Percentiles rank a stretch among this genome's conserved stretches.
Conservation (phyloP, 1,140 invertebrate species). For the Varroa destructor region DNA sequence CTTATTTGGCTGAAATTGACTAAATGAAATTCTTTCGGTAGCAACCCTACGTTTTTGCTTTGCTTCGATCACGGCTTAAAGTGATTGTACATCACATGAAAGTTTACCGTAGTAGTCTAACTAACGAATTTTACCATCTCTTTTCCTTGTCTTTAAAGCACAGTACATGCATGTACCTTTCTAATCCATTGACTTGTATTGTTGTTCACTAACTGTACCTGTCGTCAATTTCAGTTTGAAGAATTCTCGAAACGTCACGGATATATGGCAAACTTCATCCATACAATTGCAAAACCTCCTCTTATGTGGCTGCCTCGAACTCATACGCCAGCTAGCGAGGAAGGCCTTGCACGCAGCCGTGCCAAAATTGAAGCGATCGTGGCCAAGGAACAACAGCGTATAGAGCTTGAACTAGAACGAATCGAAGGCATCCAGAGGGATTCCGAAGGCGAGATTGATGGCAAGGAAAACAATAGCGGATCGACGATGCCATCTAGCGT, state of each 20-base stretch:
- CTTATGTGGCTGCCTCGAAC: conserved; percentile 4
- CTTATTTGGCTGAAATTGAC: too few species aligned
- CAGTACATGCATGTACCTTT: too few species aligned
- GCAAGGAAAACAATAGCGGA: conserved; percentile 3
- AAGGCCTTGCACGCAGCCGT: neutral
- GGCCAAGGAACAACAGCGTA: neutral
- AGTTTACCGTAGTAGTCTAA: too few species aligned
- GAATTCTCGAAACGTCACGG: conserved; percentile 25
- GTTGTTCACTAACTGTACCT: too few species aligned
- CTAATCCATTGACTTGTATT: too few species aligned
- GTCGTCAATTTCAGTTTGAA: conserved; percentile 9
- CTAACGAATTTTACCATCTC: too few species aligned
- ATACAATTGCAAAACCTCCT: neutral
- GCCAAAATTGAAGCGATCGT: conserved; percentile 8
- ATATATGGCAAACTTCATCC: conserved; percentile 23
- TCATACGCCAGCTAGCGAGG: conserved; percentile 7
- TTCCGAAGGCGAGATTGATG: conserved; percentile 9
- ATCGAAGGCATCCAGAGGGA: conserved; percentile 13
- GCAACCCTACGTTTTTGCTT: too few species aligned
- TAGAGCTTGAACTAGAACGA: conserved; percentile 10
- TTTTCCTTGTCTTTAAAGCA: too few species aligned
- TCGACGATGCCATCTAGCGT: conserved; percentile 9
- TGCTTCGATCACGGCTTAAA: too few species aligned
- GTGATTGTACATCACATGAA: too few species aligned
- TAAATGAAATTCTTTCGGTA: too few species aligned